These are phyloP conservation scores for Anodontia alba DNA, from an alignment of 2,888 invertebrate species.

Conservation along the genomic window DNA sequence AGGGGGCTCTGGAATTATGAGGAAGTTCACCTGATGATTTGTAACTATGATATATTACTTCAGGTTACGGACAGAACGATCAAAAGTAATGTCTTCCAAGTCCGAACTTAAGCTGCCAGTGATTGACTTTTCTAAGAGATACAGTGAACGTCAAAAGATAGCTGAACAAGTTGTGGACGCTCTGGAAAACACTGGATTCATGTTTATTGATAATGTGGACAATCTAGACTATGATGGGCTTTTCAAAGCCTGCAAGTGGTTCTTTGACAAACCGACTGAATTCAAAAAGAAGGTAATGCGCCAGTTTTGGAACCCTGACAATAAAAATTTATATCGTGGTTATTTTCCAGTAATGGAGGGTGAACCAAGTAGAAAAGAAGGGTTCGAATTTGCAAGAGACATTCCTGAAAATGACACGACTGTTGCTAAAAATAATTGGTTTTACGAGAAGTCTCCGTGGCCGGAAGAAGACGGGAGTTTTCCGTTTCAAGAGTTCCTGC, in stretches of 20 bases:
- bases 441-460: constrained; percentile 62
- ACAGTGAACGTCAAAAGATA: constrained; percentile 45
- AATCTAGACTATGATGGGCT: constrained; percentile 61
- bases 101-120: constrained; percentile 60
- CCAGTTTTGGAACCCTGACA: constrained; percentile 64
- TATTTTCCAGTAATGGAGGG: constrained; percentile 68
- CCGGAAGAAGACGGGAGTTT: constrained; percentile 65
- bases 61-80: too few species aligned
- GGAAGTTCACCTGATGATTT: too few species aligned
- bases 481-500: constrained; percentile 56
- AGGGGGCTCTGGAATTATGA: too few species aligned
- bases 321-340: constrained; percentile 67
- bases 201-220: constrained; percentile 66
- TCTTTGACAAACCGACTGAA: constrained; percentile 63
- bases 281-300: constrained; percentile 56
- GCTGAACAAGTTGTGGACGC: constrained; percentile 63
- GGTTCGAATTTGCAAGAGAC: constrained; percentile 66
- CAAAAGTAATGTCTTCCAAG: not conserved
- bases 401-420: constrained; percentile 52
- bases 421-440: constrained; percentile 57
- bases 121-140: constrained; percentile 60
- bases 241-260: constrained; percentile 61
- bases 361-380: constrained; percentile 68
- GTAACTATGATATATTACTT: too few species aligned
- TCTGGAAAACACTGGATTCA: constrained; percentile 67